Conservation (phyloP, 1,140 invertebrate species). For the Drosophila carrolli region DNA sequence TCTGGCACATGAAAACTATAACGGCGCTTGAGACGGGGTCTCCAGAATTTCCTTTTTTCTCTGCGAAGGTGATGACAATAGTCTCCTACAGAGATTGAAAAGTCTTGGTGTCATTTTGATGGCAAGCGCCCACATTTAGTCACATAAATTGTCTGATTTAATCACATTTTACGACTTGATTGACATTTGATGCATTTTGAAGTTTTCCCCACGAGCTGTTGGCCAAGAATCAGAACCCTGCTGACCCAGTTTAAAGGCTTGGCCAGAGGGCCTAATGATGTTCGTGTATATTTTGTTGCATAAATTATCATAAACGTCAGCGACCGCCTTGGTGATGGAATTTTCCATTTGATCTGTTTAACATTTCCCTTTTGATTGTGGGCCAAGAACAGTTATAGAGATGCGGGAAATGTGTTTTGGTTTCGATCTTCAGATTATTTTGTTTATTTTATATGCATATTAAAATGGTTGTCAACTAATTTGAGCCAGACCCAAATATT, state of each 20-base stretch:
- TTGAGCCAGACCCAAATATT: background rate
- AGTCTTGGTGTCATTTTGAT: slow-evolving; percentile 20
- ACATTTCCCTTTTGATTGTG: slow-evolving; percentile 39
- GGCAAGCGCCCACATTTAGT: slow-evolving; percentile 9
- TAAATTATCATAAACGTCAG: slow-evolving; percentile 53
- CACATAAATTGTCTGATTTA: slow-evolving; percentile 27
- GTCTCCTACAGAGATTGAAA: background rate
- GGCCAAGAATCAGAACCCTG: slow-evolving; percentile 34
- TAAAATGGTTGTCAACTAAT: slow-evolving; percentile 7
- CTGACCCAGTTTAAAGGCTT: slow-evolving; percentile 27
- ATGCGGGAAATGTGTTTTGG: slow-evolving; percentile 33
- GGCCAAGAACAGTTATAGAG: slow-evolving; percentile 55
- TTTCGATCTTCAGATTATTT: slow-evolving; percentile 37
- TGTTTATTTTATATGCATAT: slow-evolving; percentile 28
- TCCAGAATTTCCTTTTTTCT: background rate
- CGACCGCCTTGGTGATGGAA: slow-evolving; percentile 9
- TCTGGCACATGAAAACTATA: slow-evolving; percentile 25
- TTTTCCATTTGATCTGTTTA: slow-evolving; percentile 25
- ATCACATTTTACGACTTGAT: slow-evolving; percentile 54
- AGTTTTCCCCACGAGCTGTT: background rate
- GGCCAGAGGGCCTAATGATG: slow-evolving; percentile 5
- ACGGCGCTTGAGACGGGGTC: slow-evolving; percentile 43
- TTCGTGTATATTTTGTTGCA: slow-evolving; percentile 19
- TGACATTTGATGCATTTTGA: slow-evolving; percentile 55
- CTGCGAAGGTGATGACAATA: slow-evolving; percentile 7